Base-by-base conservation (phyloP, 2,797 vertebrate genomes). In the Simalia tracyae region DNA sequence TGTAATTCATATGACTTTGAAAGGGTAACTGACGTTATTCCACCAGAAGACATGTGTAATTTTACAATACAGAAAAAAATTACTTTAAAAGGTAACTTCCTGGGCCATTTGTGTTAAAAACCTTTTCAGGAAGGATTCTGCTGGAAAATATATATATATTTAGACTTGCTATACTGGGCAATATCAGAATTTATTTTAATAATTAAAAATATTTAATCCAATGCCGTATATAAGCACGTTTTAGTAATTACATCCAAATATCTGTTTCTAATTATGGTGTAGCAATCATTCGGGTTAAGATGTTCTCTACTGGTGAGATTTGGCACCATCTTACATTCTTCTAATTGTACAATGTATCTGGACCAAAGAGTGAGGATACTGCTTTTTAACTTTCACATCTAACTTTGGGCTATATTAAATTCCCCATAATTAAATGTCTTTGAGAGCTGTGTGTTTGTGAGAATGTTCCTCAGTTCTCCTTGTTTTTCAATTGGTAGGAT, bases 401-500 rank as follows among this genome's bases (percentile, higher is more conserved):
- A 88, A 26, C 61, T 36, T 93, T 6, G 76, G 0, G 84, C 31
- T 89, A 22, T 81, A 46, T 81, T 86, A 14, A 91, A 92, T 17
- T 15, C 19, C 7, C 28, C 28, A 61, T 66, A 22, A 22, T 81
- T 87, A 50, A 76, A 76, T 36, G 12, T 8, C 6, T 87, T 92
- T 87, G 60, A 66, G 56, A 54, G 24, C 22, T 15, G 31, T 15
- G 0, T n/a, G 42, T 60, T 42, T 31, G 42, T 42, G 60, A 66
- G 24, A 42, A 91, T 91, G 66, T 92, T 90, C 36, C 4, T 84
- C 63, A 87, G 24, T 76, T 56, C 87, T 42, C 61, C 64, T 86
- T 94, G 8, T 92, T 87, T 19, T 93, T 94, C 89, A 61, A 42
- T 95, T 94, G 91, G 91, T 97, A 99, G 99, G 99, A 99, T 92